phyloP scores from a whole-genome alignment of 2,797 vertebrate genomes.

The Rhinophrynus dorsalis region DNA sequence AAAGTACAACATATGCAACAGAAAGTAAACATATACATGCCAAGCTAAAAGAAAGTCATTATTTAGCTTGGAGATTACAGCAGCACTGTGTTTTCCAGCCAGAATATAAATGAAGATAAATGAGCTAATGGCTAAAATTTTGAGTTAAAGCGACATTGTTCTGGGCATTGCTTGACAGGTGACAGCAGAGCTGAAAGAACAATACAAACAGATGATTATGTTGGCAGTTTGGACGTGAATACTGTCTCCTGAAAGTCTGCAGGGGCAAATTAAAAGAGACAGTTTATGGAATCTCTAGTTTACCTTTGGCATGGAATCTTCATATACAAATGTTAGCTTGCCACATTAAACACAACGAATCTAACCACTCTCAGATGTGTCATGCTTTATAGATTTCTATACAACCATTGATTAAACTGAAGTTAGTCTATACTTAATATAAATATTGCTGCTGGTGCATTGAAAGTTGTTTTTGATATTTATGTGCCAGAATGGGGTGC shows the following conservation, averaged over 20 bases:
- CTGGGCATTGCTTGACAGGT: constrained; percentile 1
- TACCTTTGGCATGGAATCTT: constrained; percentile 20
- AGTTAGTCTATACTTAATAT: no score
- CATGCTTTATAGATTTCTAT: not conserved
- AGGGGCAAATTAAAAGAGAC: constrained; percentile 17
- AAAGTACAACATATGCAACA: constrained; percentile 35
- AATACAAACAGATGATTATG: constrained; percentile 47
- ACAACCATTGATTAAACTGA: not conserved
- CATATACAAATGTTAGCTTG: constrained; percentile 34
- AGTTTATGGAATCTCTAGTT: constrained; percentile 16
- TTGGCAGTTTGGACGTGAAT: constrained; percentile 24
- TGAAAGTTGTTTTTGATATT: no score
- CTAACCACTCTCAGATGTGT: not conserved
- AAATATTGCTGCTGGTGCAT: no score
- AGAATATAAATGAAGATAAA: constrained; percentile 46
- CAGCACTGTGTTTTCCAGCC: constrained; percentile 15
- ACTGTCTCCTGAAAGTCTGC: constrained; percentile 43
- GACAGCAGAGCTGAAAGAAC: constrained; percentile 9
- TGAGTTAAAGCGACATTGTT: constrained; percentile 43
- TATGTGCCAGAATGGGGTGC: no score
- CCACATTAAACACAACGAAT: constrained; percentile 36
- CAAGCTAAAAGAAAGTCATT: constrained; percentile 31
- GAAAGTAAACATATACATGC: constrained; percentile 29
- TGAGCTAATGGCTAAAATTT: constrained; percentile 30
- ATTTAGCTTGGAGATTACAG: constrained; percentile 51